These are phyloP conservation scores for Creontiades dilutus DNA, from an alignment of 2,888 invertebrate species.

Conservation along the genomic window DNA sequence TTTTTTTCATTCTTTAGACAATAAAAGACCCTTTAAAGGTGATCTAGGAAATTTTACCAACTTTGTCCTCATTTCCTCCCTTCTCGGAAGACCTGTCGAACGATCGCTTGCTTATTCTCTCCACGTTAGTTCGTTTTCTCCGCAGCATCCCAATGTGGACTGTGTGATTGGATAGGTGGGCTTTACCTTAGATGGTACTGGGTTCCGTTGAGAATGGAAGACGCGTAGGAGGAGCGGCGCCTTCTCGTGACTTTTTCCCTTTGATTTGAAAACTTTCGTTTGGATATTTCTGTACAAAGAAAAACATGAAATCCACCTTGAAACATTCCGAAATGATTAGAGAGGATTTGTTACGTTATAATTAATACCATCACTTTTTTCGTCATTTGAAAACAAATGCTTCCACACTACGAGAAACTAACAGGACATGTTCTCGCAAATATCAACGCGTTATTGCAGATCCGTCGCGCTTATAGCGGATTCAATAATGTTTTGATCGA, in stretches of 20 bases:
- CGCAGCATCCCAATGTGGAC: slow-evolving; percentile 12
- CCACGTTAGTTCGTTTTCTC: slow-evolving; percentile 25
- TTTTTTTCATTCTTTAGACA: neutral
- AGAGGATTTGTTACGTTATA: too few species aligned
- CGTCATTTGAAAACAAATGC: too few species aligned
- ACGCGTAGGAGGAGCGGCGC: neutral
- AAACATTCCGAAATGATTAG: too few species aligned
- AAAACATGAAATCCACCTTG: too few species aligned
- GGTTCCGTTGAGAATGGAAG: neutral
- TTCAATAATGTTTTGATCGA: too few species aligned
- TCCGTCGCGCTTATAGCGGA: too few species aligned
- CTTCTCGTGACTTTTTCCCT: neutral
- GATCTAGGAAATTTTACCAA: slow-evolving; percentile 19
- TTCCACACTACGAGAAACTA: too few species aligned
- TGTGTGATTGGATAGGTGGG: slow-evolving; percentile 20
- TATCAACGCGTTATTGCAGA: too few species aligned
- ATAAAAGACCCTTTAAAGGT: slow-evolving; percentile 1
- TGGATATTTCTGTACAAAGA: too few species aligned
- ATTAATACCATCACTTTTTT: too few species aligned
- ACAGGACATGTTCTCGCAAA: too few species aligned
- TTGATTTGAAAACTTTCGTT: too few species aligned
- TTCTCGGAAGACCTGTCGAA: neutral
- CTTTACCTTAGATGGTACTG: neutral
- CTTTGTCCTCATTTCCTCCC: slow-evolving; percentile 19
- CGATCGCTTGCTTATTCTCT: slow-evolving; percentile 6